Base-by-base conservation (phyloP, 2,797 vertebrate genomes). In the Amazonetta brasiliensis region DNA sequence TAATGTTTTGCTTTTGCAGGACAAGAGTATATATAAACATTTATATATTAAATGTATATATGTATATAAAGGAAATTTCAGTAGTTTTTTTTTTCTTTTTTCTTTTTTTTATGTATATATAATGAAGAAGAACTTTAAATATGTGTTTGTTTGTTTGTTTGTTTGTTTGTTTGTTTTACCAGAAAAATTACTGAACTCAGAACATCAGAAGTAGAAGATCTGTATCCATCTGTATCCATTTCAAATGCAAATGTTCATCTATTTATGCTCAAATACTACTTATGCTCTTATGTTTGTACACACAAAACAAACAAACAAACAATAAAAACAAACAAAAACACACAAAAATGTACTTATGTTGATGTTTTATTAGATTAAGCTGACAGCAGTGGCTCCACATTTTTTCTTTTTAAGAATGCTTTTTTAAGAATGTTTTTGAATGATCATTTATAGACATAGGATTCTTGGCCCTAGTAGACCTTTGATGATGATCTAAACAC, bases 321-420 rank as follows among this genome's bases (percentile, higher is more conserved):
- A 46, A 46, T 46, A 46, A 46, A 21, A 46, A 21, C 20, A 46
- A 46, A 46, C 44, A 48, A 48, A 48, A 48, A 22, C 21, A 48
- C 21, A 48, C 46, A 48, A 48, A 23, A 48, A 56, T 44, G 37
- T 46, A 58, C 56, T 56, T 26, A 19, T 35, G 26, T 46, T 28
- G 6, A 35, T 41, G 9, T 58, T 12, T 6, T 73, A 18, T 37
- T 77, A 68, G 26, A 68, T 39, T 44, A 72, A 64, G 3, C 8
- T 54, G 18, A 89, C 62, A 73, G 8, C 1, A 67, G 15, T 10
- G 2, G 7, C 58, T 8, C 1, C 8, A 21, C 2, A 1, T 26
- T 73, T 63, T 55, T 78, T 67, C 3, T 39, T 56, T 23, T 43
- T 35, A 80, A 85, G 2, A 77, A 23, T 43, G 23, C 43, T 44